Base-by-base conservation (phyloP, 2,113 vertebrate species). In the Hoplias malabaricus region DNA sequence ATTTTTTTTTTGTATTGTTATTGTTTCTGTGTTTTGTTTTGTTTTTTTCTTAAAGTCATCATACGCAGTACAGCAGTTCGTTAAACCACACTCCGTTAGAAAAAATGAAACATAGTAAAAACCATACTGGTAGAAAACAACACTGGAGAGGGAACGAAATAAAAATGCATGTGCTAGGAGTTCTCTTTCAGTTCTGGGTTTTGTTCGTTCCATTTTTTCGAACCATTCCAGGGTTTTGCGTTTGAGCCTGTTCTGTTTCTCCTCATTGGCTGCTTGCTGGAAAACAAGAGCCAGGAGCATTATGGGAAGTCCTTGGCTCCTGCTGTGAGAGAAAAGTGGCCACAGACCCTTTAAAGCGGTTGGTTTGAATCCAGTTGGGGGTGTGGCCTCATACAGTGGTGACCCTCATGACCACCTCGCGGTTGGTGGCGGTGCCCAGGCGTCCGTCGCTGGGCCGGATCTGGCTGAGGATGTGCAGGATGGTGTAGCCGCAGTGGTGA, bases 371-470 rank as follows among this genome's bases (percentile, higher is more conserved):
- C 63, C 29, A 50, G 19, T 23, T 46, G 34, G 31, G 56, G 12
- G 25, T 21, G 31, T 43, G 23, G 14, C 14, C 84, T 94, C 93
- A 97, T 89, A 97, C 96, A 0, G 96, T 97, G 82, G 96, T 97
- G 84, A 97, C 96, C 86, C 96, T 93, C 96, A 97, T 97, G 82
- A 97, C 95, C 83, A 97, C 95, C 89, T 97, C 96, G 21, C 96
- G 91, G 89, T 94, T 94, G 81, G 94, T 90, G 65, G 89, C 88
- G 77, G 92, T 88, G 67, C 92, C 90, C 83, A 95, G 92, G 61
- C 94, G 94, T 9, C 93, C 92, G 88, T 95, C 92, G 42, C 92
- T 92, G 78, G 95, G 94, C 92, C 96, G 90, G 80, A 97, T 93
- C 69, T 96, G 95, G 88, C 94, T 95, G 82, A 97, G 94, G 88